phyloP scores from a whole-genome alignment of 2,888 invertebrate species.

The Aromia moschata region DNA sequence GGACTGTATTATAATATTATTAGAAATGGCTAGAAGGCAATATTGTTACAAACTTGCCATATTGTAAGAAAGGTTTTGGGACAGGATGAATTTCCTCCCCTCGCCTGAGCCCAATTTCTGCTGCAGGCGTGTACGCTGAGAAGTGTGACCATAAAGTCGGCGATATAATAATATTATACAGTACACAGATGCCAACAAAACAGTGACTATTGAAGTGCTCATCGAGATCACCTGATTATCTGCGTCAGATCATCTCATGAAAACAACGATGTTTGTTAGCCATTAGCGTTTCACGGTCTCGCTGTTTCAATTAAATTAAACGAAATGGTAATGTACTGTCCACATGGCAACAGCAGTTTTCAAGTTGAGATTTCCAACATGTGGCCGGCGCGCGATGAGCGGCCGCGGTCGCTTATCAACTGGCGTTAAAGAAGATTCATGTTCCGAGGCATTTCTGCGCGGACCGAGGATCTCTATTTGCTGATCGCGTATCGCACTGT shows the following conservation, averaged over 20 bases:
- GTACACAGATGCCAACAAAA: too few relatives aligned
- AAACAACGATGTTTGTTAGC: slow-evolving; percentile 15
- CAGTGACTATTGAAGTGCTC: slow-evolving; percentile 1
- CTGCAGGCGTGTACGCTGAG: too few relatives aligned
- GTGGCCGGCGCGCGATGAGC: slow-evolving; percentile 35
- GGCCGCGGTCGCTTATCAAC: slow-evolving; percentile 25
- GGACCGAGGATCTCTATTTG: slow-evolving; percentile 4
- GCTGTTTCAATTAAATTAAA: slow-evolving; percentile 35
- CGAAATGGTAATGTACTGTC: slow-evolving; percentile 37
- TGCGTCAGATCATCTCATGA: slow-evolving; percentile 6
- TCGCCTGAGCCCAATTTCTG: too few relatives aligned
- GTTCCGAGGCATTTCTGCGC: slow-evolving; percentile 13
- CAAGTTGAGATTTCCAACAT: slow-evolving; percentile 35
- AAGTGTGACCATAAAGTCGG: too few relatives aligned
- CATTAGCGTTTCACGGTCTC: slow-evolving; percentile 34
- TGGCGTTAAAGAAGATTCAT: slow-evolving; percentile 34
- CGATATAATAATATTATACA: too few relatives aligned
- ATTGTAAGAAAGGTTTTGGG: too few relatives aligned
- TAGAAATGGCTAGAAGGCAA: too few relatives aligned
- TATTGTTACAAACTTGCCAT: too few relatives aligned
- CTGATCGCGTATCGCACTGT: slow-evolving; percentile 6
- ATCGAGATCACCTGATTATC: slow-evolving; percentile 3
- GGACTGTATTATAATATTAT: too few relatives aligned
- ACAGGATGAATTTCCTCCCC: too few relatives aligned
- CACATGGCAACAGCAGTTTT: slow-evolving; percentile 33